Evolutionary conservation across 2,888 invertebrate genomes (phyloP), one percentile per base, ranked within the genome.

Genomic region (Rhagium mordax): DNA sequence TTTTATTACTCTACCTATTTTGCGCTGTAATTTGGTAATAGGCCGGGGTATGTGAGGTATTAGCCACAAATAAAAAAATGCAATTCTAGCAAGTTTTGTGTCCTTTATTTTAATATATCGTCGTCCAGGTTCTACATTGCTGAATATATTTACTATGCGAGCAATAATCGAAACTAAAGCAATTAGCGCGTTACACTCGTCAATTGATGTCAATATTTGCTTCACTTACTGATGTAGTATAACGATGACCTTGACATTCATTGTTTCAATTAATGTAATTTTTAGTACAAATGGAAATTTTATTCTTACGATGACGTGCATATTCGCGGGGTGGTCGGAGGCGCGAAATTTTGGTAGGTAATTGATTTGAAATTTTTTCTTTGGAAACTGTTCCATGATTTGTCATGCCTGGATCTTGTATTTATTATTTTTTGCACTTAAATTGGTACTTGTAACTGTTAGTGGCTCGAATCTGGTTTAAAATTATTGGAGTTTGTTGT

Each of bases 41-140:
- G 62, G 49, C n/a, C 49, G 27, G 47, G 48, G 64, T 49, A 24
- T 64, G 15, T 47, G 51, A 51, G 24, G n/a, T 49, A 64, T 64
- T 24, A 51, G 24, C 49, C 27, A 64, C 49, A 51, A 64, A 64
- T 64, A 64, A 64, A 64, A 64, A 51, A 64, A 15, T 64, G 64
- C 64, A 64, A 64, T 29, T 49, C 7, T 16, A 64, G 18, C 48
- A 27, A 64, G 0, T 62, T 64, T 51, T 18, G 64, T 48, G 20
- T 64, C 41, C 41, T 20, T 33, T 21, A 18, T 24, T 55, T 55
- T 24, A n/a, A 41, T 41, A 41, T 41, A 10, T 41, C n/a, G 41
- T 13, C 41, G n/a, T 41, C n/a, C 41, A 41, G n/a, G n/a, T 33
- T 13, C 41, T 3, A 41, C 13, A n/a, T n/a, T 41, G 13, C 6